Conservation (phyloP, 1,140 invertebrate genomes). For the Rhopalosiphum maidis region DNA sequence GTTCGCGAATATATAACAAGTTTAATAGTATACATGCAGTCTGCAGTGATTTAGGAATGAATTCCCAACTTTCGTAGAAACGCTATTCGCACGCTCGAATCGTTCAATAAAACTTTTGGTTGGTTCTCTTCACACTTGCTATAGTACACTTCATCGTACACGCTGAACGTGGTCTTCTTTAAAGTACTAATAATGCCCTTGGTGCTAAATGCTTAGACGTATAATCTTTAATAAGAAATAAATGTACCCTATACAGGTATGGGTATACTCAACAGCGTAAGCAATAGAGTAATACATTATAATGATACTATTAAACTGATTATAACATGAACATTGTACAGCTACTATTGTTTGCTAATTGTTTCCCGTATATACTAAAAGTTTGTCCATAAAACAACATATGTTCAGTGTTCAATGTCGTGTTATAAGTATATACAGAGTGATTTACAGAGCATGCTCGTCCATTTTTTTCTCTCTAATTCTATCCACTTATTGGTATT, state of each 20-base stretch:
- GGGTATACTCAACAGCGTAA: not conserved
- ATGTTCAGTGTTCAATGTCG: not conserved
- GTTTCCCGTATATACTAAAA: not conserved
- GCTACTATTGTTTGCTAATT: not conserved
- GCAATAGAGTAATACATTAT: not conserved
- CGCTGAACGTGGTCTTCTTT: not conserved
- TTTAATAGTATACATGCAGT: not conserved
- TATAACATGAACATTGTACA: not conserved
- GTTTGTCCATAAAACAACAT: not conserved
- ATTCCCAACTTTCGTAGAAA: not conserved
- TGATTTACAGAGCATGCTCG: not conserved
- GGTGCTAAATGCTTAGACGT: not conserved
- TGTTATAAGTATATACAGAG: not conserved
- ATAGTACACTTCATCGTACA: not conserved
- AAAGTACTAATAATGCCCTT: not conserved
- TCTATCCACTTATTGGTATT: not conserved
- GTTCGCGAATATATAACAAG: not conserved
- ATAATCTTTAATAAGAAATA: not conserved
- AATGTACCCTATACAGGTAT: not conserved
- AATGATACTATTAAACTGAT: slow-evolving; percentile 5
- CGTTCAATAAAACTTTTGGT: not conserved
- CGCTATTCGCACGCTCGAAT: not conserved
- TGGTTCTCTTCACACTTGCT: not conserved
- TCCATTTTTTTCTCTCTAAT: not conserved
- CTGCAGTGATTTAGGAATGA: not conserved